These are phyloP conservation scores for Solen grandis DNA, from an alignment of 1,140 invertebrate genomes.

Conservation along the genomic window DNA sequence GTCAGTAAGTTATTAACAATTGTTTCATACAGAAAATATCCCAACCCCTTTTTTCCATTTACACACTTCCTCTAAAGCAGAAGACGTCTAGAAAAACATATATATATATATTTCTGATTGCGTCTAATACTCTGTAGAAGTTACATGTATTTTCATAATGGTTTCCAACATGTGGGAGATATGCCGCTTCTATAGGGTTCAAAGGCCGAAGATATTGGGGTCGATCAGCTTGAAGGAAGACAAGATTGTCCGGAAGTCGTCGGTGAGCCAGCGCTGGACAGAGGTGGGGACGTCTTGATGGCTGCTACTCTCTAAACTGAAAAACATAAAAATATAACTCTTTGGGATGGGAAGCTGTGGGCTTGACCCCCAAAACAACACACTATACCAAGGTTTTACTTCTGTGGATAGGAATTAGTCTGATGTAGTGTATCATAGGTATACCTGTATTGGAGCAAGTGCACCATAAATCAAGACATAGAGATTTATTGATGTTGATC, in stretches of 20 bases:
- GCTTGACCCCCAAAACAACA: no score
- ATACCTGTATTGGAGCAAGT: neutral
- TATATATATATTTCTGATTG: no score
- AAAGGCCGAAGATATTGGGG: slow-evolving; percentile 64
- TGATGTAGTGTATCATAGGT: neutral
- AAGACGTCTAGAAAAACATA: no score
- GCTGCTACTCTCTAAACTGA: slow-evolving; percentile 71
- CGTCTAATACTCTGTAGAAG: no score
- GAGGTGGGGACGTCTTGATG: slow-evolving; percentile 66
- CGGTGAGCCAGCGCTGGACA: slow-evolving; percentile 62
- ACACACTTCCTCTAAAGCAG: no score
- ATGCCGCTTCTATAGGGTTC: no score
- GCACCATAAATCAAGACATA: neutral
- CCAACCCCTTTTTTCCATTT: no score
- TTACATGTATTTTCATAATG: no score
- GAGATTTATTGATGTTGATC: neutral
- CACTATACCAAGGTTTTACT: neutral
- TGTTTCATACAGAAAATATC: no score
- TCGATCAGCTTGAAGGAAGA: slow-evolving; percentile 63
- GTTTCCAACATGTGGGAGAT: no score
- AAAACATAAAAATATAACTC: slow-evolving; percentile 39
- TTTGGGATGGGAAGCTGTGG: no score
- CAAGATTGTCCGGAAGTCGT: slow-evolving; percentile 62
- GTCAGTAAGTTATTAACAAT: no score
- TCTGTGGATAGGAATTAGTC: neutral